Evolutionary conservation across 1,140 invertebrate genomes (phyloP), one percentile per base, ranked within the genome.

Genomic region (Agraylea sexmaculata): DNA sequence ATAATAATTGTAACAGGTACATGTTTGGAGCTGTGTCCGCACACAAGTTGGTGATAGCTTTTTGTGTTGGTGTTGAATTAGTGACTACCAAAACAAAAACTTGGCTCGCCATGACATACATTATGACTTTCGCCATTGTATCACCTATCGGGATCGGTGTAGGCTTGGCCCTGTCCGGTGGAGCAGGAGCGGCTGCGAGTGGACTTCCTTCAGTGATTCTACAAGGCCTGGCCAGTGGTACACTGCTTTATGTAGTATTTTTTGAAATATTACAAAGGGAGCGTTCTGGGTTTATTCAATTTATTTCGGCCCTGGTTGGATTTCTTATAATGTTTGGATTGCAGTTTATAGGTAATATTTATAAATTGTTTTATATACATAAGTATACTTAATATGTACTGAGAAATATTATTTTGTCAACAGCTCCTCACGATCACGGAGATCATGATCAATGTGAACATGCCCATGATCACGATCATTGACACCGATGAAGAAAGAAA

Each of bases 31-130:
- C 87, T 2, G 78, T 93, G 12, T 77, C 84, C 0, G 80, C 87
- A 2, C 89, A 93, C 58, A 93, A 93, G 59, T 73, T 87, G 36
- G 85, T 92, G 5, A 84, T 93, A 34, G 84, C 86, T 2, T 87
- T 89, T 51, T 87, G 83, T 56, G 83, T 88, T 41, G 84, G 84
- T 19, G 70, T 87, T 2, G 83, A 88, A 52, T 53, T 89, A 31
- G 77, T 81, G 17, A 72, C 77, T 12, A 74, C 73, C 2, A 69
- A 71, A 17, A 83, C 80, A 0, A 75, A 71, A 34, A 58, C 65
- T 2, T 60, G 66, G 43, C 58, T 84, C 5, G 62, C 73, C 1
- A 52, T 81, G 2, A 53, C 77, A 1, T 87, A 87, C 52, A 77
- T 87, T 25, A 72, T 77, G 2, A 79, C 78, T 5, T 86, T 87